Base-by-base conservation (phyloP, 2,888 invertebrate genomes). In the Epistrophella euchroma region DNA sequence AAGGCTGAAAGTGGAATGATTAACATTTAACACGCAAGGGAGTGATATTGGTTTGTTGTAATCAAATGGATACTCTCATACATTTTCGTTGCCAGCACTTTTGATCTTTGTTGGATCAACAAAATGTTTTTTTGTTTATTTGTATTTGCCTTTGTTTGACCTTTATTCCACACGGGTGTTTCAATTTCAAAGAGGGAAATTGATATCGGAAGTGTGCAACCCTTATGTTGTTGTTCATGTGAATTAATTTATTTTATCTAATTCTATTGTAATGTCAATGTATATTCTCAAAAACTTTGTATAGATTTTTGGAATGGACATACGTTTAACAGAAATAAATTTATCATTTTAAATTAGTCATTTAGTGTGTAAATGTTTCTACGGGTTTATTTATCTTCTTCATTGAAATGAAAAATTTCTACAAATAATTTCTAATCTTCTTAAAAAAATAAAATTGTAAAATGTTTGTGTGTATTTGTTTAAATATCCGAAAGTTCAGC, bases 61-160 rank as follows among this genome's bases (percentile, higher is more conserved):
- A 17, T 45, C 13, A 25, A 35, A 66, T 32, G 32, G 17, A 66
- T 66, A 32, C 9, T 19, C 19, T 17, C 13, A n/a, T n/a, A n/a
- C 10, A 15, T 25, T 25, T 28, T 32, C 32, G 19, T 47, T 32
- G 32, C 0, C 9, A 28, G 68, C n/a, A n/a, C 35, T 37, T 50
- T 50, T 50, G 52, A 37, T 68, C 68, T 68, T 25, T 37, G 22
- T 22, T 66, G 32, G 47, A 47, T 66, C 64, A 66, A 66, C 64
- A 66, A 32, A 13, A 32, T 32, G 19, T 25, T 52, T 35, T 52
- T 68, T 50, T 4, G 13, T 19, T 66, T n/a, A n/a, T n/a, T 50
- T 50, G 35, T 68, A 68, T 68, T 50, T 37, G 22, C 50, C 15
- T 66, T 66, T 66, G n/a, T 52, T 50, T 37, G 22, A 52, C 35